These are phyloP conservation scores for Brachionus rotundiformis DNA, from an alignment of 1,140 invertebrate species.

Conservation along the genomic window DNA sequence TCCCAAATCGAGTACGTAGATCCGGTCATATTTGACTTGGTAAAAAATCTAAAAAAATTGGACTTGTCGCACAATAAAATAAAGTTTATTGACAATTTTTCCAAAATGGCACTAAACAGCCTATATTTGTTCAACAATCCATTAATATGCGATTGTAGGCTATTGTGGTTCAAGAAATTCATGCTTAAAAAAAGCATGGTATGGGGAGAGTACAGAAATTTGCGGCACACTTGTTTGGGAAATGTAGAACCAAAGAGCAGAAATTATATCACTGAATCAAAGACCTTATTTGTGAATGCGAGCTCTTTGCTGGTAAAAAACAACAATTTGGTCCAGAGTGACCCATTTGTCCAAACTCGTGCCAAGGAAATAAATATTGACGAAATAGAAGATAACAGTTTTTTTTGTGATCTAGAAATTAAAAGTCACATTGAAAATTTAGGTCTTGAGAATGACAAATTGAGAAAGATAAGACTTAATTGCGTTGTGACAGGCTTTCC, in stretches of 20 bases:
- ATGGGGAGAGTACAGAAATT: not conserved
- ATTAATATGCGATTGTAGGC: not conserved
- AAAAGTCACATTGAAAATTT: not conserved
- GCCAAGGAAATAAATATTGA: not conserved
- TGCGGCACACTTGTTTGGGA: not conserved
- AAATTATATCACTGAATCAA: not conserved
- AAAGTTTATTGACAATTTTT: not conserved
- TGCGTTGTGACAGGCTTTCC: not conserved
- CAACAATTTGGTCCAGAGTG: not conserved
- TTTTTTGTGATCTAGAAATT: constrained; percentile 20
- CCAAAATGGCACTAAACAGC: not conserved
- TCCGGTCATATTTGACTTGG: not conserved
- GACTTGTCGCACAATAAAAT: constrained; percentile 1
- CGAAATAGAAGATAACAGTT: constrained; percentile 3
- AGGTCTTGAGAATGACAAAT: not conserved
- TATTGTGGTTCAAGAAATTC: constrained; percentile 39
- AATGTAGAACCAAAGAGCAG: not conserved
- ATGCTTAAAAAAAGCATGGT: not conserved
- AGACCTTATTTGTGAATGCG: not conserved
- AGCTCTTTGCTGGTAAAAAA: not conserved
- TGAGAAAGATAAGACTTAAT: not conserved
- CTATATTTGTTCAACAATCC: constrained; percentile 21
- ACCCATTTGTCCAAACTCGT: too few relatives aligned
- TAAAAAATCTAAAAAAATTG: not conserved
- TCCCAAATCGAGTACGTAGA: constrained; percentile 18